Evolutionary conservation across 2,113 vertebrate species (phyloP), one percentile per base, ranked within the genome.

Genomic region (Bubalus kerabau): DNA sequence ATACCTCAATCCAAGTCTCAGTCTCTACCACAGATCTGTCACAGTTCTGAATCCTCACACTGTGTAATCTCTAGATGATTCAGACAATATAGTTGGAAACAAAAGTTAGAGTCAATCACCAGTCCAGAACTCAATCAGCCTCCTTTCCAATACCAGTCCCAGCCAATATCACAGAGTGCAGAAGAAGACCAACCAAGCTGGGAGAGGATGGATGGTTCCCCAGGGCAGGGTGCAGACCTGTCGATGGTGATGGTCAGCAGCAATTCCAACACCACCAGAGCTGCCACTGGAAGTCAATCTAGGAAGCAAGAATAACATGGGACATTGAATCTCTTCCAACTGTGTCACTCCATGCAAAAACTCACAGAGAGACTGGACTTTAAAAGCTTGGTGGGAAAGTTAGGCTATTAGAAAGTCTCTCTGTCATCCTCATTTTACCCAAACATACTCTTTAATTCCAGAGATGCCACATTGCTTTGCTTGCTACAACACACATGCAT

Each of bases 211-310:
- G 64, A 85, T 85, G 89, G 50, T 71, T 97, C 80, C 81, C 16
- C 67, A 71, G 76, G 64, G 56, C 90, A 71, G 17, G 71, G 62
- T 40, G 92, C 36, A 76, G 84, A 97, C 64, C 87, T 32, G 57
- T 92, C 64, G 90, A 96, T 6, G 46, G 84, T 94, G 50, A 87
- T 64, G 32, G 21, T 92, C 87, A 96, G 90, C 90, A 90, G 81
- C 74, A 97, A 96, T 21, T 94, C 50, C 94, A 94, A 32, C 48
- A 97, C 92, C 84, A 90, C 71, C 90, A 95, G 90, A 97, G 87
- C 62, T 80, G 92, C 90, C 60, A 87, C 46, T 85, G 56, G 56
- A 92, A 43, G 30, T 67, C 30, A 67, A 97, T 96, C 98, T 97
- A 95, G 24, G 26, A 87, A 96, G 81, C 92, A 32, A 97, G 64